phyloP scores from a whole-genome alignment of 2,888 invertebrate genomes.

The Apeira syringaria region DNA sequence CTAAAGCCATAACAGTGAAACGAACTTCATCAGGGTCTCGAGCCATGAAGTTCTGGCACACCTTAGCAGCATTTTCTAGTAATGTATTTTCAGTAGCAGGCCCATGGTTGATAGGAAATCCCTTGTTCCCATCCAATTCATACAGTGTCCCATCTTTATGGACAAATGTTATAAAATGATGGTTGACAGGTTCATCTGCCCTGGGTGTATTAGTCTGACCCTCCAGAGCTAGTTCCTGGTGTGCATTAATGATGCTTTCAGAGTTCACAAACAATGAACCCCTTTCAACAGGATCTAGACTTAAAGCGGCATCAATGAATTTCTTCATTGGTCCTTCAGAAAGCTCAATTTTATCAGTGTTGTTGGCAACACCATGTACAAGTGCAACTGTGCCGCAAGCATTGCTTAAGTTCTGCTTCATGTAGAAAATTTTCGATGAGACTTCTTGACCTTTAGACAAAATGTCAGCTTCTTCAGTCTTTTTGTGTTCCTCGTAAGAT shows the following conservation, averaged over 20 bases:
- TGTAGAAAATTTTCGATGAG: conserved; percentile 89
- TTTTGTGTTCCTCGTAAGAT: conserved; percentile 88
- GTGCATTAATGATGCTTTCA: conserved; percentile 90
- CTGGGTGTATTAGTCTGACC: conserved; percentile 94
- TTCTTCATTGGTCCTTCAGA: conserved; percentile 89
- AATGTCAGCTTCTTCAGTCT: conserved; percentile 86
- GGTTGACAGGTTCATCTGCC: conserved; percentile 90
- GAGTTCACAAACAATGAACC: conserved; percentile 90
- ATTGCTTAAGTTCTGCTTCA: conserved; percentile 96
- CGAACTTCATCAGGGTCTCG: conserved; percentile 94
- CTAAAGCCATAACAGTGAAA: conserved; percentile 94
- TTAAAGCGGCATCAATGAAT: conserved; percentile 88
- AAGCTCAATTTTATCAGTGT: conserved; percentile 88
- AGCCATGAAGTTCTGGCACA: conserved; percentile 94
- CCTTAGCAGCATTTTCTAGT: conserved; percentile 92
- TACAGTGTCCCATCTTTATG: conserved; percentile 91
- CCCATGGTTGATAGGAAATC: conserved; percentile 94
- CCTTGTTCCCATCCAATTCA: conserved; percentile 89
- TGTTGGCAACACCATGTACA: conserved; percentile 97
- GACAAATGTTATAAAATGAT: conserved; percentile 96
- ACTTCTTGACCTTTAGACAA: conserved; percentile 85
- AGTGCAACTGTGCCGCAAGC: conserved; percentile 98
- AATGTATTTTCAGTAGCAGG: conserved; percentile 88
- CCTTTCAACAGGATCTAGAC: conserved; percentile 87
- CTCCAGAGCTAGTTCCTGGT: conserved; percentile 92